These are phyloP conservation scores for Hyla sarda DNA, from an alignment of 2,113 vertebrate species.

Conservation along the genomic window DNA sequence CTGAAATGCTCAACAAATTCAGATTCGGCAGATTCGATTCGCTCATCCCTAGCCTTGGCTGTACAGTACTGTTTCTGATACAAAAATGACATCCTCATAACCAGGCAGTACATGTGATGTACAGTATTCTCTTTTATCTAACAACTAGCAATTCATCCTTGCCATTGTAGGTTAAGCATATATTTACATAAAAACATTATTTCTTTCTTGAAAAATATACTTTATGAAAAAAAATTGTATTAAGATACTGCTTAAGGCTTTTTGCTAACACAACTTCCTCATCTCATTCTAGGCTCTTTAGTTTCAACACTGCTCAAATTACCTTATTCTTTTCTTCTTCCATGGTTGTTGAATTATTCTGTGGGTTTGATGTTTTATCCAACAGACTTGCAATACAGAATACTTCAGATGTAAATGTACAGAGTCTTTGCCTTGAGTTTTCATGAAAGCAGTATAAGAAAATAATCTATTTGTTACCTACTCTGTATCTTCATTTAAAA, in stretches of 20 bases:
- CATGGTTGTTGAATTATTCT: background rate
- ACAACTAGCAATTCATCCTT: background rate
- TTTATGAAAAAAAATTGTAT: background rate
- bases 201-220: background rate
- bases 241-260: background rate
- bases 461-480: too few species aligned
- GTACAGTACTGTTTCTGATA: too few species aligned
- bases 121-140: background rate
- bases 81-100: too few species aligned
- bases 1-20: too few species aligned
- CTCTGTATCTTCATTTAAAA: too few species aligned
- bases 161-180: background rate
- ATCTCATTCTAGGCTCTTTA: background rate
- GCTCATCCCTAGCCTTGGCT: too few species aligned
- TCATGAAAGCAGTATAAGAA: too few species aligned
- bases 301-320: background rate
- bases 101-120: background rate
- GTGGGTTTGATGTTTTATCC: background rate
- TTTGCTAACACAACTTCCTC: background rate
- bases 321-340: background rate
- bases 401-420: background rate
- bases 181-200: background rate
- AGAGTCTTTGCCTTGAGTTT: too few species aligned
- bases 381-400: background rate
- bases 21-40: too few species aligned